Conservation (phyloP, 2,797 vertebrate genomes). For the Apodemus agrarius region DNA sequence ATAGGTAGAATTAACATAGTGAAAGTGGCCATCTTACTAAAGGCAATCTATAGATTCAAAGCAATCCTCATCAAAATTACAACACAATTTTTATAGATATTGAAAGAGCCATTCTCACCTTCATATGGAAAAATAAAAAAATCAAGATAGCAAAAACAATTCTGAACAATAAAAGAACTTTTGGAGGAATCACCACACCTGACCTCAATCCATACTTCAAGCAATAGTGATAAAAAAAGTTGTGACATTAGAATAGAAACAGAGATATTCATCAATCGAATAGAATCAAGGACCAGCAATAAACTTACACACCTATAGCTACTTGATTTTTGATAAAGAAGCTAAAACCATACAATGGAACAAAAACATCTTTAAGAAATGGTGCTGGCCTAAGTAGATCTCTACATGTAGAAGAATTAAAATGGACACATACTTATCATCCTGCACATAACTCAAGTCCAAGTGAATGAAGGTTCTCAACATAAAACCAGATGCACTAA, state of each 20-base stretch:
- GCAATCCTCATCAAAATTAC: background rate
- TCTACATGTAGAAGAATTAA: background rate
- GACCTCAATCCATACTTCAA: background rate
- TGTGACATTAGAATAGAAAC: background rate
- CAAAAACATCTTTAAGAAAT: background rate
- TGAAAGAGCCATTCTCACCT: background rate
- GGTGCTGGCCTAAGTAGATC: background rate
- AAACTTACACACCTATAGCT: background rate
- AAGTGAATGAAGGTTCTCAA: background rate
- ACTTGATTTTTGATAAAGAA: background rate
- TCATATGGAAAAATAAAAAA: background rate
- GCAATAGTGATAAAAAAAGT: background rate
- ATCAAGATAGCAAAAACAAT: background rate
- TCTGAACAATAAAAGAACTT: background rate
- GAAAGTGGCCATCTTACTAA: background rate
- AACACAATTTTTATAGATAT: background rate
- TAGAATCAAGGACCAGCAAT: background rate
- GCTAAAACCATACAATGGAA: background rate
- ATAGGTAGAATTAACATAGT: background rate
- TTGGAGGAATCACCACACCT: background rate
- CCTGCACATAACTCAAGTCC: background rate
- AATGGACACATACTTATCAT: background rate
- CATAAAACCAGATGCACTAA: background rate
- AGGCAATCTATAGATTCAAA: background rate
- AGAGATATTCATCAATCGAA: background rate